Evolutionary conservation across 2,888 invertebrate genomes (phyloP).

Genomic region (Pseudeuparius sepicola): DNA sequence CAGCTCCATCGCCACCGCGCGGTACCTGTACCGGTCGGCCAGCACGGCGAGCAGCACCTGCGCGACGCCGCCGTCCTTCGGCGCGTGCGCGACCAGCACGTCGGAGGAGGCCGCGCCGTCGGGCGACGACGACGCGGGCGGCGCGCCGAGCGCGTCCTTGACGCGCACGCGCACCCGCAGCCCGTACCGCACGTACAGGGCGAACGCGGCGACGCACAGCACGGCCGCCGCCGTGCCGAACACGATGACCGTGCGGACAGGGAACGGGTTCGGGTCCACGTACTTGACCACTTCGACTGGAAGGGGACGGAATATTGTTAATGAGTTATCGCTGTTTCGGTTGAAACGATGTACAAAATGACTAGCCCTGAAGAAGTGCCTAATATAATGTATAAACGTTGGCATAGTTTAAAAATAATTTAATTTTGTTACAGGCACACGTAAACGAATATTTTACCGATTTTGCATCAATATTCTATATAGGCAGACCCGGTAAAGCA

Average conservation of each 20-base stretch:
- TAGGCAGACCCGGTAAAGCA: too few species aligned
- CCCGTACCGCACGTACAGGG: constrained; percentile 46
- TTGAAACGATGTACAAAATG: too few species aligned
- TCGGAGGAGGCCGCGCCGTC: constrained; percentile 52
- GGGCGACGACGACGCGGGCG: constrained; percentile 38
- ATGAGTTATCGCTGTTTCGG: too few species aligned
- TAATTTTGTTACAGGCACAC: too few species aligned
- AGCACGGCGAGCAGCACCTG: constrained; percentile 52
- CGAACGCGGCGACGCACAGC: constrained; percentile 41
- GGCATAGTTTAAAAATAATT: too few species aligned
- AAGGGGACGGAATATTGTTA: constrained; percentile 26
- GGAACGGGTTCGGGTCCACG: constrained; percentile 38
- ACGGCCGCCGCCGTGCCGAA: constrained; percentile 42
- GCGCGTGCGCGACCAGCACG: constrained; percentile 53
- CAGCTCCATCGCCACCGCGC: constrained; percentile 45
- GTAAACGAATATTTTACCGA: too few species aligned
- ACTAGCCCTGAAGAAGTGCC: too few species aligned
- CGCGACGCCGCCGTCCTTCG: constrained; percentile 52
- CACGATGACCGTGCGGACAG: constrained; percentile 49
- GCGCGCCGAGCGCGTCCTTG: constrained; percentile 41
- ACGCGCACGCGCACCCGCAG: constrained; percentile 39
- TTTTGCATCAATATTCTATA: too few species aligned
- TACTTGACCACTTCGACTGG: constrained; percentile 32
- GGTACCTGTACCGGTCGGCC: constrained; percentile 53
- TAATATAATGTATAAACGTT: too few species aligned